Base-by-base conservation (phyloP, 1,140 invertebrate genomes). In the Harpegnathos saltator region DNA sequence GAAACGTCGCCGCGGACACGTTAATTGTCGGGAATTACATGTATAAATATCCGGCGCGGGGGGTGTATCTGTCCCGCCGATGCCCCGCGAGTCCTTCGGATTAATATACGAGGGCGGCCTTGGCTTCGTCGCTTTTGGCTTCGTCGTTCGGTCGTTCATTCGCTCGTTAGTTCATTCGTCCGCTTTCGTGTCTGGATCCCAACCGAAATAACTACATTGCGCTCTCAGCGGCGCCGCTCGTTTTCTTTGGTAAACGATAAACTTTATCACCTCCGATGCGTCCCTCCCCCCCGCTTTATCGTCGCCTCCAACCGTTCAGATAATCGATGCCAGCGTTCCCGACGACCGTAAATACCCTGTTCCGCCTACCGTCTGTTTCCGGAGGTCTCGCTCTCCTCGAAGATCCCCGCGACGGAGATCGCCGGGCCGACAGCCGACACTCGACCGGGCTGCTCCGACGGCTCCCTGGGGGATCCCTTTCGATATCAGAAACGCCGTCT, bases 181-280 rank as follows among this genome's bases (percentile, higher is more conserved):
- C 11, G 17, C 29, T 56, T 63, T 77, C 3, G 5, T 17, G 0
- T 66, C 44, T 33, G 1, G 48, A 78, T 69, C n/a, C 58, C 14
- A 54, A 22, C 48, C 66, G 26, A 69, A 69, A 82, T 75, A 74
- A 58, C 50, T 59, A 4, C 44, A 56, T 50, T 14, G 22, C 38
- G 7, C 61, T 86, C 50, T 44, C 54, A 63, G 29, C 58, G 38
- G 54, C 33, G 65, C 77, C 26, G 19, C 54, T 59, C 62, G 78
- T 68, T 68, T 78, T 74, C 12, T 22, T 80, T 62, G 73, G 56
- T 74, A 80, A 87, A 84, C 14, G 81, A 86, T 85, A 83, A 85
- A 58, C 5, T 71, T 87, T 85, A 87, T 87, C 83, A 54, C 44
- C 22, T 62, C 56, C 52, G 15, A 19, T 19, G 17, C 44, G 48